A percentile compares a stretch with the other conserved stretches of the same genome.
Conservation (phyloP, 2,113 vertebrate species). For the Silurus asotus region DNA sequence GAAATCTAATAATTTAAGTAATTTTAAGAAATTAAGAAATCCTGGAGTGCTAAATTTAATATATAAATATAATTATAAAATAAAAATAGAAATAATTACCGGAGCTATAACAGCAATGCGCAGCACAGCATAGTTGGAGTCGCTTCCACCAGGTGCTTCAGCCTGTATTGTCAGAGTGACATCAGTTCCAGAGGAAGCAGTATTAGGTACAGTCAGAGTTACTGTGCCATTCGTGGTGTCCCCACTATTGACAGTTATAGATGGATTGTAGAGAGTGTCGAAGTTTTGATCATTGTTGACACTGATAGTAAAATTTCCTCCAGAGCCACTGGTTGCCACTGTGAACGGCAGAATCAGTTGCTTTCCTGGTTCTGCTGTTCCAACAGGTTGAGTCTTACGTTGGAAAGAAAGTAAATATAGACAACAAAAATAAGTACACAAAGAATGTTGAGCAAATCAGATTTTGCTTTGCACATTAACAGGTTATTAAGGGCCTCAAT, state of each 20-base stretch:
- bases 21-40: no score
- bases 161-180: slow-evolving; percentile 68
- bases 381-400: slow-evolving; percentile 52
- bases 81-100: slow-evolving; percentile 62
- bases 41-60: background rate
- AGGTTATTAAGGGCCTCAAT: background rate
- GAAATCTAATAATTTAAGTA: no score
- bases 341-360: slow-evolving; percentile 61
- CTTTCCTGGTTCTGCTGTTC: slow-evolving; percentile 60
- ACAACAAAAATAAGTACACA: no score
- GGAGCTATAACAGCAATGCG: slow-evolving; percentile 61
- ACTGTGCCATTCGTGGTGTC: slow-evolving; percentile 54
- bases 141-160: slow-evolving; percentile 41
- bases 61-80: no score
- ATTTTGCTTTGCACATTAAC: background rate
- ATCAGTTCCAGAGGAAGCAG: slow-evolving; percentile 62
- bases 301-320: slow-evolving; percentile 51
- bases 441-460: background rate
- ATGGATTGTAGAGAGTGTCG: slow-evolving; percentile 23
- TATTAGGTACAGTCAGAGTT: slow-evolving; percentile 50
- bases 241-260: slow-evolving; percentile 32
- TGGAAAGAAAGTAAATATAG: background rate
- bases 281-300: slow-evolving; percentile 64
- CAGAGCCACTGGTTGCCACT: slow-evolving; percentile 37
- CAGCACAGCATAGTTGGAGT: slow-evolving; percentile 67